These are phyloP conservation scores for Aromia moschata DNA, from an alignment of 2,888 invertebrate genomes.

Conservation along the genomic window DNA sequence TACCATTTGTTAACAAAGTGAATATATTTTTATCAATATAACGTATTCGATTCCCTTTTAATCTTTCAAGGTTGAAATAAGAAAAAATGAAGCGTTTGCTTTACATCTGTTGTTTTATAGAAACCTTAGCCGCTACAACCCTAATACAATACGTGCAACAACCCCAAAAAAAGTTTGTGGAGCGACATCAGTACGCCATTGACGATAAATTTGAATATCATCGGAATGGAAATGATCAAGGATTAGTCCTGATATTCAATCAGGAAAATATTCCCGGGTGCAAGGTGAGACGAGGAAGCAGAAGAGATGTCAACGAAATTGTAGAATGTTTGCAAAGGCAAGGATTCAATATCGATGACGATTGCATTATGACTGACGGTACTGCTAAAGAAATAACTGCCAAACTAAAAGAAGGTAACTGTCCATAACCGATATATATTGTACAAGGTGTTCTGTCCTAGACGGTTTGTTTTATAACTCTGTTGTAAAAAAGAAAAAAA, in stretches of 20 bases:
- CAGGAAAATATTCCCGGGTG: conserved; percentile 43
- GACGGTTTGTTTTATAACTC: neutral
- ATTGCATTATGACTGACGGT: conserved; percentile 47
- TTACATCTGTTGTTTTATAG: too few relatives aligned
- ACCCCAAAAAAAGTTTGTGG: conserved; percentile 26
- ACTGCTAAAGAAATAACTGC: conserved; percentile 43
- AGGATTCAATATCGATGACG: conserved; percentile 52
- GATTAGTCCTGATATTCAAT: conserved; percentile 53
- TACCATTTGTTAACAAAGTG: too few relatives aligned
- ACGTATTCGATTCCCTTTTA: too few relatives aligned
- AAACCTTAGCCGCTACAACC: too few relatives aligned
- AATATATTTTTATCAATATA: too few relatives aligned
- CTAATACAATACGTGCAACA: too few relatives aligned
- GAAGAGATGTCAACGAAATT: conserved; percentile 54
- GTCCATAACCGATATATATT: neutral
- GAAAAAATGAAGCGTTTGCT: too few relatives aligned
- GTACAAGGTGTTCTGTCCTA: neutral
- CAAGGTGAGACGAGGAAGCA: conserved; percentile 45
- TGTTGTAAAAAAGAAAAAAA: too few relatives aligned
- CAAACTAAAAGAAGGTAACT: conserved; percentile 45
- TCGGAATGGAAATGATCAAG: conserved; percentile 50
- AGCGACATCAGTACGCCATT: conserved; percentile 23
- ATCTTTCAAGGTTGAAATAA: too few relatives aligned
- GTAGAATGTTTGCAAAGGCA: conserved; percentile 51
- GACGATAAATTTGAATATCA: conserved; percentile 47